These are phyloP conservation scores for Amyelois transitella DNA, from an alignment of 1,140 invertebrate genomes.

Conservation along the genomic window DNA sequence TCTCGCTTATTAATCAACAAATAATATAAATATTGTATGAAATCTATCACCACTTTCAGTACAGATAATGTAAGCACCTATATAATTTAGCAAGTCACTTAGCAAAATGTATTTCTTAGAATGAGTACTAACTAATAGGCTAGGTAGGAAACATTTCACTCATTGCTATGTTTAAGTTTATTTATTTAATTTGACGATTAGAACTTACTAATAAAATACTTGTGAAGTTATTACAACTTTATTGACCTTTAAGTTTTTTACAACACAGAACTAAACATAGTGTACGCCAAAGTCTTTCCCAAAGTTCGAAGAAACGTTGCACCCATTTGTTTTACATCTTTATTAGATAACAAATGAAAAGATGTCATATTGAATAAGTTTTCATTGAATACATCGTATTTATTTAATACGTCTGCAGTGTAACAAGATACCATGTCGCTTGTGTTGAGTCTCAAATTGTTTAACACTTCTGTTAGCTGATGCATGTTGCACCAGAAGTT, in stretches of 20 bases:
- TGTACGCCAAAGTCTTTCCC: not conserved
- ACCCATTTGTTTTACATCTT: not conserved
- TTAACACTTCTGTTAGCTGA: not conserved
- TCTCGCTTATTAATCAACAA: too few relatives aligned
- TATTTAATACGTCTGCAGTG: not conserved
- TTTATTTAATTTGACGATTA: too few relatives aligned
- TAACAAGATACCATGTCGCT: not conserved
- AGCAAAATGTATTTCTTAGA: too few relatives aligned
- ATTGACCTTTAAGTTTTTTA: not conserved
- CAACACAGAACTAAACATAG: not conserved
- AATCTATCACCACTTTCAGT: too few relatives aligned
- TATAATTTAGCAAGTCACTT: too few relatives aligned
- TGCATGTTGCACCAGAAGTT: not conserved
- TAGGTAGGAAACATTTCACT: too few relatives aligned
- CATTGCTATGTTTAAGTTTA: not conserved
- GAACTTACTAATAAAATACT: not conserved
- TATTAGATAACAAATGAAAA: not conserved
- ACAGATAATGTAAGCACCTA: too few relatives aligned
- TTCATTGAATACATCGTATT: not conserved
- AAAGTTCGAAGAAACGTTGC: not conserved
- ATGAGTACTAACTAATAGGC: too few relatives aligned
- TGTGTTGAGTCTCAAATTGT: not conserved
- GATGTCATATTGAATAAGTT: not conserved
- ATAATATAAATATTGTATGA: too few relatives aligned
- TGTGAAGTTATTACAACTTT: not conserved